Percentiles rank a stretch among this genome's conserved stretches.
These are phyloP conservation scores for Perizoma affinitatum DNA, from an alignment of 2,888 invertebrate species.

Conservation along the genomic window DNA sequence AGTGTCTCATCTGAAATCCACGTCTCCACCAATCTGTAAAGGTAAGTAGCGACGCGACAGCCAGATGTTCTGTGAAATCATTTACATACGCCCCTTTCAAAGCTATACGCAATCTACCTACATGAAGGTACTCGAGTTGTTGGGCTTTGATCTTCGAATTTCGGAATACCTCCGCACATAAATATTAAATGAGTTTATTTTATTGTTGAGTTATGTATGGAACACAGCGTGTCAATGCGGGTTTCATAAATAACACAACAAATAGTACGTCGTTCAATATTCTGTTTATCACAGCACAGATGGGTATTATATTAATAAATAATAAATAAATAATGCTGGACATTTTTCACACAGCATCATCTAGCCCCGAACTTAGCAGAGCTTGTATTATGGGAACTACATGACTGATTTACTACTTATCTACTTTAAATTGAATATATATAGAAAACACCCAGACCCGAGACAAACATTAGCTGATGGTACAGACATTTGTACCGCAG, in stretches of 20 bases:
- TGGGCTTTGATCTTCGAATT: conserved; percentile 36
- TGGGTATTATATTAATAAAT: too few species aligned
- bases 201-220: conserved; percentile 25
- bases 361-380: too few species aligned
- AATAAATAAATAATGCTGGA: too few species aligned
- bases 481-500: too few species aligned
- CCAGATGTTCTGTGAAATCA: conserved; percentile 34
- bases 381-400: too few species aligned
- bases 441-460: too few species aligned
- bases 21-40: conserved; percentile 17
- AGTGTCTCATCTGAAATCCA: conserved; percentile 9
- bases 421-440: too few species aligned
- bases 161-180: conserved; percentile 28
- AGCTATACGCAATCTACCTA: conserved; percentile 20
- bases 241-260: not conserved
- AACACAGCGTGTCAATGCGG: conserved; percentile 2
- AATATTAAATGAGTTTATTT: conserved; percentile 35
- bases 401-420: too few species aligned
- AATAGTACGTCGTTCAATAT: not conserved
- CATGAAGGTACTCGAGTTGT: conserved; percentile 3
- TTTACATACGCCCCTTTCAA: conserved; percentile 37
- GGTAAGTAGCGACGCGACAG: conserved; percentile 26
- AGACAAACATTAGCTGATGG: too few species aligned
- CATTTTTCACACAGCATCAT: too few species aligned
- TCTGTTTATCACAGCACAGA: not conserved